Conservation (phyloP, 2,797 vertebrate genomes). For the Falco columbarius region DNA sequence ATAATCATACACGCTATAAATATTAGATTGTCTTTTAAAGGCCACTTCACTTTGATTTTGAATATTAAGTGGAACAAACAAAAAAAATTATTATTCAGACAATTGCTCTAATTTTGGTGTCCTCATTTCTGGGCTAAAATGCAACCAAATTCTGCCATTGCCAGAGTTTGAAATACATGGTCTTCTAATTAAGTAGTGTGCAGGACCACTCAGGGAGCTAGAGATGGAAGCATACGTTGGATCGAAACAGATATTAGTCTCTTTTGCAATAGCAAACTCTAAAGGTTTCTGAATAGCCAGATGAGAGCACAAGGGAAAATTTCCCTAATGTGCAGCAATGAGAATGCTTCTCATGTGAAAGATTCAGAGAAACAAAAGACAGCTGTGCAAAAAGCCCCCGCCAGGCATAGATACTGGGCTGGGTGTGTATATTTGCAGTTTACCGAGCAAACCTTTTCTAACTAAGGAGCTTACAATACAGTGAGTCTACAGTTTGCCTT, state of each 20-base stretch:
- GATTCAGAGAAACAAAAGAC: not conserved
- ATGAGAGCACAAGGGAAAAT: not conserved
- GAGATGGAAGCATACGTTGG: not conserved
- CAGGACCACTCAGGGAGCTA: not conserved
- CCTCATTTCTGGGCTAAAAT: constrained; percentile 60
- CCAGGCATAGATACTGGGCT: accelerated
- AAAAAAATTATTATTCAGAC: constrained; percentile 36
- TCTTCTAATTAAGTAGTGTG: not conserved
- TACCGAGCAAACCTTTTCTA: not conserved
- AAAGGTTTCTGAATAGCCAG: not conserved
- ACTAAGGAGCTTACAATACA: not conserved
- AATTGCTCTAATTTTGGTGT: constrained; percentile 60
- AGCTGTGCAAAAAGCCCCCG: not conserved
- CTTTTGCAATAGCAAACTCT: not conserved
- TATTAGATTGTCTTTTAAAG: constrained; percentile 58
- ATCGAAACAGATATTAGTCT: not conserved
- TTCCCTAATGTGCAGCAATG: not conserved
- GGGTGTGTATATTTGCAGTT: not conserved
- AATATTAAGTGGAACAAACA: constrained; percentile 58
- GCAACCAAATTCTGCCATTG: constrained; percentile 20
- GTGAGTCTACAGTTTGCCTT: not conserved
- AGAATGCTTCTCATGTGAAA: not conserved
- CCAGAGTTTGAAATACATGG: not conserved
- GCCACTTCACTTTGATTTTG: constrained; percentile 57
- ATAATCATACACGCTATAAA: constrained; percentile 51